Evolutionary conservation across 1,140 invertebrate species (phyloP).

Genomic region (Atta cephalotes): DNA sequence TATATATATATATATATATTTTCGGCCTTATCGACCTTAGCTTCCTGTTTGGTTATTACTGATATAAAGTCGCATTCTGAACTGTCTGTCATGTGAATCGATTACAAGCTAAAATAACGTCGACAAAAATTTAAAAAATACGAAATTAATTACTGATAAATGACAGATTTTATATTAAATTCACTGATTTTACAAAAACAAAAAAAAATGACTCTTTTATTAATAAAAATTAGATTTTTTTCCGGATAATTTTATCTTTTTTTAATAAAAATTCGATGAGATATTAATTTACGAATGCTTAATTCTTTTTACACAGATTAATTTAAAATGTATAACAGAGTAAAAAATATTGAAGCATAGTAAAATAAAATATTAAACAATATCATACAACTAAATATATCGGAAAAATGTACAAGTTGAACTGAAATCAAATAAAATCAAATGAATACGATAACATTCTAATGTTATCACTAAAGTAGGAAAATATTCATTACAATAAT

Average conservation of each 20-base stretch:
- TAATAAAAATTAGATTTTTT: neutral
- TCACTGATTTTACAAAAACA: neutral
- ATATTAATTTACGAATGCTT: neutral
- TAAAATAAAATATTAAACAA: neutral
- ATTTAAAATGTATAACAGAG: neutral
- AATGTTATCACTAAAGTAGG: neutral
- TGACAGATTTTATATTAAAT: neutral
- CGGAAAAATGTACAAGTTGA: neutral
- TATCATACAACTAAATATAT: neutral
- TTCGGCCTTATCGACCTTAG: slow-evolving; percentile 74
- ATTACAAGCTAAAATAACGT: neutral
- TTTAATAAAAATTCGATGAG: neutral
- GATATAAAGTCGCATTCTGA: slow-evolving; percentile 63
- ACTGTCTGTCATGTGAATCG: neutral
- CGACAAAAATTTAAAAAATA: neutral
- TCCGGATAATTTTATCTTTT: neutral
- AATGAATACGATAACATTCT: neutral
- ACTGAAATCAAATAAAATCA: neutral
- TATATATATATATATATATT: slow-evolving; percentile 44
- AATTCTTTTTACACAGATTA: neutral
- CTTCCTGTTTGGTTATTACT: slow-evolving; percentile 76
- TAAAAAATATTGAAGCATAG: neutral
- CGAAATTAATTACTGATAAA: neutral
- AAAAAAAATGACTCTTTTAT: neutral
- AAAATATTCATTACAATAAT: neutral